phyloP scores from a whole-genome alignment of 2,113 vertebrate species.

The Phaetusa simplex region DNA sequence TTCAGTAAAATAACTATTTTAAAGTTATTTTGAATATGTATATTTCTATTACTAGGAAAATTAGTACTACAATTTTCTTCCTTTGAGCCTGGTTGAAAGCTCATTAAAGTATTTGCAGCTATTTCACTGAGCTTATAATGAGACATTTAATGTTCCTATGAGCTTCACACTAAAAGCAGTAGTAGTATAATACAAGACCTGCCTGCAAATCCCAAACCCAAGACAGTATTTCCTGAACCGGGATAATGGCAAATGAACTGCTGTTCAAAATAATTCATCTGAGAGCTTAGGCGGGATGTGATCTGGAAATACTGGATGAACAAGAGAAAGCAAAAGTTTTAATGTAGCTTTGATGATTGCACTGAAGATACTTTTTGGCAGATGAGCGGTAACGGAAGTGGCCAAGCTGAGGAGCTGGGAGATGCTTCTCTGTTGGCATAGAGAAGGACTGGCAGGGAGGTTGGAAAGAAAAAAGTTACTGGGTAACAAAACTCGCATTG shows the following conservation, averaged over 20 bases:
- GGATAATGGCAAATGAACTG: neutral
- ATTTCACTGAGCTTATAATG: neutral
- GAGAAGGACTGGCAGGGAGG: neutral
- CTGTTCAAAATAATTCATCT: neutral
- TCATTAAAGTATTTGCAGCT: neutral
- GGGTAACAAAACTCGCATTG: neutral
- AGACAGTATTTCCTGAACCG: neutral
- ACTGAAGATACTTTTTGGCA: neutral
- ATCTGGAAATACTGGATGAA: neutral
- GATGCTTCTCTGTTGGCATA: neutral
- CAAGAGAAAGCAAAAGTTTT: neutral
- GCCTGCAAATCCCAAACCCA: constrained; percentile 8
- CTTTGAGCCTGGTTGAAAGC: neutral
- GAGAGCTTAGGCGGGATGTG: neutral
- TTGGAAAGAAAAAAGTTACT: neutral
- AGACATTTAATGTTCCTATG: neutral
- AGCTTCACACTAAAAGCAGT: neutral
- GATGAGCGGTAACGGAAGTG: neutral
- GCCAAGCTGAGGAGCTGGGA: neutral
- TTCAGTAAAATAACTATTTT: neutral
- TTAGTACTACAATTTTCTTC: neutral
- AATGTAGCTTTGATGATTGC: neutral
- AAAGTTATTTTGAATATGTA: neutral
- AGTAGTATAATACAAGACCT: neutral
- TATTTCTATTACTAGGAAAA: constrained; percentile 8